phyloP scores from a whole-genome alignment of 2,888 invertebrate genomes.

The Epinotia nisella region DNA sequence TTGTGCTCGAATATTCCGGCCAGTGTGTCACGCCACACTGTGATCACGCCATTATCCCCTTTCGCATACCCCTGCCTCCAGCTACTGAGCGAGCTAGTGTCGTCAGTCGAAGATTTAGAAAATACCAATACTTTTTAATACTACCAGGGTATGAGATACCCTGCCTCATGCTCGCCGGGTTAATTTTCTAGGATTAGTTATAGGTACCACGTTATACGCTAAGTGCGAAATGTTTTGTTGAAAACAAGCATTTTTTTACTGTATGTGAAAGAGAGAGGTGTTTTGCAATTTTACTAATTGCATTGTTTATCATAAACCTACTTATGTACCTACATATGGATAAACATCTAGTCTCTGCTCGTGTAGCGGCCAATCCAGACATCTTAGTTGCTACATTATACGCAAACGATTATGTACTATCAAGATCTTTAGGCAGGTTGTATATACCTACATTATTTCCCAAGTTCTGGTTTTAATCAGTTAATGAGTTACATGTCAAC shows the following conservation, averaged over 20 bases:
- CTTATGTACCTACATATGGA: neutral
- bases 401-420: neutral
- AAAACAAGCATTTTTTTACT: neutral
- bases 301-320: neutral
- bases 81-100: no score
- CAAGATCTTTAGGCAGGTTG: neutral
- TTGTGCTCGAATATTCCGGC: no score
- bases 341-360: conserved; percentile 5
- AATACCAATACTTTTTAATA: no score
- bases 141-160: no score
- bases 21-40: no score
- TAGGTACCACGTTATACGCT: no score
- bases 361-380: neutral
- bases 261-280: neutral
- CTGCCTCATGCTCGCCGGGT: no score
- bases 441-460: neutral
- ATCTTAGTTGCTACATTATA: conserved; percentile 4
- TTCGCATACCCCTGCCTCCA: no score
- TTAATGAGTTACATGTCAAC: neutral
- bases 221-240: no score
- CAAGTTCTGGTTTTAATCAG: neutral
- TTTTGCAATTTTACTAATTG: conserved; percentile 3
- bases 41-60: no score
- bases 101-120: no score
- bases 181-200: no score